Conservation (phyloP, 2,113 vertebrate species). For the Pachycephala philippinensis region DNA sequence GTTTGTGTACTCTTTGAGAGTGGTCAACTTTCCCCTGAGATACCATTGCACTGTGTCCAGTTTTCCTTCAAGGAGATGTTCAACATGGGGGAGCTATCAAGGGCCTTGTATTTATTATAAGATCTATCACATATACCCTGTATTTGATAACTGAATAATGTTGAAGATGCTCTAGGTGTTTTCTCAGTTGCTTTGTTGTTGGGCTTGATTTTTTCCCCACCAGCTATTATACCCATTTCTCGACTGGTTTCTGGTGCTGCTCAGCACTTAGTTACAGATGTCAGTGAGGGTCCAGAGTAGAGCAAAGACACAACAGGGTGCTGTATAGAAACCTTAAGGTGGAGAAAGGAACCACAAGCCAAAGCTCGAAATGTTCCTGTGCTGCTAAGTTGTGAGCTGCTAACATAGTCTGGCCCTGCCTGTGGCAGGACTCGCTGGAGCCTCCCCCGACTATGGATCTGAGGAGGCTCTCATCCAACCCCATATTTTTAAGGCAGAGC, state of each 20-base stretch:
- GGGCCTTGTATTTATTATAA: neutral
- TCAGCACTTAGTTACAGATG: neutral
- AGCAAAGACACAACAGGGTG: fast-evolving
- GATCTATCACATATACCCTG: neutral
- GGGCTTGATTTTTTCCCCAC: neutral
- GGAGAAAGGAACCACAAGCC: neutral
- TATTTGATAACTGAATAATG: neutral
- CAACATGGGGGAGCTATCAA: neutral
- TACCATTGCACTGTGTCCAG: neutral
- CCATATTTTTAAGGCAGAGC: neutral
- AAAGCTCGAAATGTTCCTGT: neutral
- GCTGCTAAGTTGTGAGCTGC: neutral
- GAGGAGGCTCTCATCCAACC: neutral
- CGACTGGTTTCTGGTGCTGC: neutral
- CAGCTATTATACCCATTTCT: neutral
- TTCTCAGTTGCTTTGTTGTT: neutral
- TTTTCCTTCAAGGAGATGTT: neutral
- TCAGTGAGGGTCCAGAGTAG: neutral
- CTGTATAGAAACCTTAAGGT: neutral
- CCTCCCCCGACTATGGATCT: fast-evolving
- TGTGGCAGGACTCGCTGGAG: neutral
- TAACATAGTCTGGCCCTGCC: neutral
- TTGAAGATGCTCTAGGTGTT: neutral
- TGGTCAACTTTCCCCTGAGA: neutral
- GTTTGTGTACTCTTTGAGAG: neutral